Evolutionary conservation across 2,888 invertebrate genomes (phyloP), one percentile per base, ranked within the genome.

Genomic region (Lysandra bellargus): DNA sequence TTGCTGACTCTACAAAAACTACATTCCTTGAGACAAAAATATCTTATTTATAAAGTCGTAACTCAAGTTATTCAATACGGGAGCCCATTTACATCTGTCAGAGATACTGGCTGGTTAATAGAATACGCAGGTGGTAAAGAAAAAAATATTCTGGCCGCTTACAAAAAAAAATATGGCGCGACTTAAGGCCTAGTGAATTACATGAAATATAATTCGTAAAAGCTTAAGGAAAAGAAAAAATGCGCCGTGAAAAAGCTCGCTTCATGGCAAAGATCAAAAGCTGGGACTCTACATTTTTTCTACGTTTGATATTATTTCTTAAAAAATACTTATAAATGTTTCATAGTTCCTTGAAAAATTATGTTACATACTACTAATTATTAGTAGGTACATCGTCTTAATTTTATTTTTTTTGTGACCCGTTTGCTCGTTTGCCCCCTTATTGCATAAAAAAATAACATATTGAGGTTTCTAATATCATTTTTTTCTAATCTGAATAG

Each of bases 1-100:
- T 69, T 69, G 69, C 69, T 33, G 33, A 69, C 69, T 33, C 14
- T 69, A 37, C 33, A 2, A 76, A 57, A 53, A 53, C 30, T 75
- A 76, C 76, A 76, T 76, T 76, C 76, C 76, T 37, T 30, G 30
- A 30, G 75, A 57, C 17, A 76, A 76, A 76, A 76, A 76, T 76
- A 76, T 53, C 12, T 76, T 57, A 76, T 76, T 76, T 76, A 57
- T 76, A 76, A 57, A 76, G 49, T 76, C 76, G 76, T 76, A 76
- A 57, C 76, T 76, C 76, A 57, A 69, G 76, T 53, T 76, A 76
- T 76, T 76, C 76, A 76, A 76, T 76, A 76, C 76, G 33, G 75
- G 69, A 14, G 69, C 69, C 14, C 69, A 69, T 69, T 69, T 69
- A 37, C 69, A 69, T 69, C 33, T 37, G 69, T 69, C 69, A 33